These are phyloP conservation scores for Aplochiton taeniatus DNA, from an alignment of 2,797 vertebrate genomes.

Conservation along the genomic window DNA sequence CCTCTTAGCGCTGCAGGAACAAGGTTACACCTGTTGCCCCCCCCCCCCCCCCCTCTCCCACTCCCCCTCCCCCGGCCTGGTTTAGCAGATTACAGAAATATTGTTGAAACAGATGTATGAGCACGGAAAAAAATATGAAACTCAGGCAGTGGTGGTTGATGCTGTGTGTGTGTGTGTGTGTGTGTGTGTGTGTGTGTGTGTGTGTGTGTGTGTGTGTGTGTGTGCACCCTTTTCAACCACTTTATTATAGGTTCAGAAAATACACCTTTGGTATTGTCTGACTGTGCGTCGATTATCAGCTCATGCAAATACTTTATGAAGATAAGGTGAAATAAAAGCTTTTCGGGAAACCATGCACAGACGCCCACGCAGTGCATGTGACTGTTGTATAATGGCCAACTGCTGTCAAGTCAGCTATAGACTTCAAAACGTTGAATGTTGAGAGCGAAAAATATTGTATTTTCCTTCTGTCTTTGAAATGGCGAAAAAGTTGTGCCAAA, in stretches of 20 bases:
- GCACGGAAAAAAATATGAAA: conserved; percentile 23
- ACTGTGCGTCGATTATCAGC: too few species aligned
- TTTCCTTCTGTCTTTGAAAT: conserved; percentile 15
- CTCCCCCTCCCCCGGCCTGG: conserved; percentile 30
- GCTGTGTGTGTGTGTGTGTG: conserved; percentile 10
- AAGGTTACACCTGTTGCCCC: conserved; percentile 55
- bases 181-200: not conserved
- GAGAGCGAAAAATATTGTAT: not conserved
- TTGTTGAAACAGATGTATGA: conserved; percentile 68
- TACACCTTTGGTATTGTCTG: too few species aligned
- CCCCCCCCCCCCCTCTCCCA: conserved; percentile 24
- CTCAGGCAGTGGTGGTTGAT: not conserved
- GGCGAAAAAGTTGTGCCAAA: conserved; percentile 25
- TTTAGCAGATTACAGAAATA: conserved; percentile 28
- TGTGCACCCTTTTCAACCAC: conserved; percentile 1
- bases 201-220: not conserved
- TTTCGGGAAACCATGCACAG: too few species aligned
- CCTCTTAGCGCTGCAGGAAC: conserved; percentile 27
- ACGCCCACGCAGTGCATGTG: too few species aligned
- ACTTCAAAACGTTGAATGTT: too few species aligned
- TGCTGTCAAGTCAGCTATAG: too few species aligned
- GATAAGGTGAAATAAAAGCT: too few species aligned
- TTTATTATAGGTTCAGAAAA: too few species aligned
- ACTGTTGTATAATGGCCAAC: too few species aligned
- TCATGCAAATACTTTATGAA: too few species aligned